These are phyloP conservation scores for Drymodes brunneopygia DNA, from an alignment of 2,113 vertebrate species.

Conservation along the genomic window DNA sequence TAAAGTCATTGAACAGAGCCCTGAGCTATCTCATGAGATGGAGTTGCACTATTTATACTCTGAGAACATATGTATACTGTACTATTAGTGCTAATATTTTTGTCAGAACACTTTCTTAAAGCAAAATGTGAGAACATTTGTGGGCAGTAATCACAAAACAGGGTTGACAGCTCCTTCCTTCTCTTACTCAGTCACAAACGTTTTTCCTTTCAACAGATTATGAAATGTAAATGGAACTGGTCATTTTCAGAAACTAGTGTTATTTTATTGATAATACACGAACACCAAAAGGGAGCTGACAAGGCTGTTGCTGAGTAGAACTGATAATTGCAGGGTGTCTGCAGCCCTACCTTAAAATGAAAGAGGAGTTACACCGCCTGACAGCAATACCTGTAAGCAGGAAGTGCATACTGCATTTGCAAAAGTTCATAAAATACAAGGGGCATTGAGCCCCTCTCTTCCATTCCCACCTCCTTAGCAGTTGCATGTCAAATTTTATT, in stretches of 20 bases:
- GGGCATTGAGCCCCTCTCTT: background rate
- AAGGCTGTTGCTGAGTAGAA: background rate
- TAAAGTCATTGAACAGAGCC: background rate
- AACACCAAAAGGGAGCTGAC: background rate
- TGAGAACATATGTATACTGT: conserved; percentile 73
- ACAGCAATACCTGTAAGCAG: background rate
- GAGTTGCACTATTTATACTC: conserved; percentile 67
- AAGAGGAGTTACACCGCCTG: background rate
- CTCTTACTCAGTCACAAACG: conserved; percentile 39
- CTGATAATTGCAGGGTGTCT: background rate
- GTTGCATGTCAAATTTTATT: background rate
- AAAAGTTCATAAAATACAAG: background rate
- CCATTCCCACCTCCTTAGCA: background rate
- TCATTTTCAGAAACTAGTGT: conserved; percentile 57
- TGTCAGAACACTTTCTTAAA: conserved; percentile 70
- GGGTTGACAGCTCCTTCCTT: conserved; percentile 70
- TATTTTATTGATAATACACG: background rate
- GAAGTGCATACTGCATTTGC: background rate
- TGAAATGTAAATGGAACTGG: conserved; percentile 66
- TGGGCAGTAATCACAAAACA: conserved; percentile 73
- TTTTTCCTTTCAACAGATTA: conserved; percentile 60
- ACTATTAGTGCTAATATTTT: conserved; percentile 80
- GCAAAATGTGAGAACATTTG: conserved; percentile 76
- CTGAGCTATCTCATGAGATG: conserved; percentile 45
- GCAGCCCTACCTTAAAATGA: background rate